Evolutionary conservation across 1,140 invertebrate species (phyloP).

Genomic region (Penaeus japonicus): DNA sequence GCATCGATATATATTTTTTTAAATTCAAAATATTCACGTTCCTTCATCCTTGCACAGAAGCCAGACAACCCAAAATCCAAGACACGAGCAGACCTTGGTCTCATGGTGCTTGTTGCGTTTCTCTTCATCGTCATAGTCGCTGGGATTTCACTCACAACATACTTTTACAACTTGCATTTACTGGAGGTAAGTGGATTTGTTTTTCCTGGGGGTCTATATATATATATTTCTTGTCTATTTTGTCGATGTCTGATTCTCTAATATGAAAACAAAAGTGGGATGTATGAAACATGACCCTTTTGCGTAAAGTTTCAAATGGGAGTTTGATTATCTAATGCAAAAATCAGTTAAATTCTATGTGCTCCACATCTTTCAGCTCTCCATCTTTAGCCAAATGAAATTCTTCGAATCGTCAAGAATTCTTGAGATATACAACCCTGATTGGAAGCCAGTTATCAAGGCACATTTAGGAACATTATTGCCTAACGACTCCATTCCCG

Average conservation of each 20-base stretch:
- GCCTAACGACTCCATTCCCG: constrained; percentile 31
- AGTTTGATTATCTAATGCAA: background rate
- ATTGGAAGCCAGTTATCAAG: constrained; percentile 4
- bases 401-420: constrained; percentile 28
- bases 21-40: background rate
- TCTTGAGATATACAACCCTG: constrained; percentile 27
- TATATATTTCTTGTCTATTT: background rate
- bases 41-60: background rate
- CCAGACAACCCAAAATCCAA: background rate
- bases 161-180: constrained; percentile 50
- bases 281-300: no score
- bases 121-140: constrained; percentile 40
- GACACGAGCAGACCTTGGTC: constrained; percentile 33
- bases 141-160: constrained; percentile 34
- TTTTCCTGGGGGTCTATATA: background rate
- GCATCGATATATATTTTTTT: background rate
- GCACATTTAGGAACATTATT: constrained; percentile 25
- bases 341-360: background rate
- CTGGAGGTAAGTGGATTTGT: constrained; percentile 33
- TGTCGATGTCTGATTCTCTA: no score
- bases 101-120: constrained; percentile 44
- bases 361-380: background rate
- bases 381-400: constrained; percentile 47
- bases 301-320: no score
- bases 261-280: background rate